Conservation (phyloP, 92 coral and sea anemone genomes). For the Anthopleura xanthogrammica region DNA sequence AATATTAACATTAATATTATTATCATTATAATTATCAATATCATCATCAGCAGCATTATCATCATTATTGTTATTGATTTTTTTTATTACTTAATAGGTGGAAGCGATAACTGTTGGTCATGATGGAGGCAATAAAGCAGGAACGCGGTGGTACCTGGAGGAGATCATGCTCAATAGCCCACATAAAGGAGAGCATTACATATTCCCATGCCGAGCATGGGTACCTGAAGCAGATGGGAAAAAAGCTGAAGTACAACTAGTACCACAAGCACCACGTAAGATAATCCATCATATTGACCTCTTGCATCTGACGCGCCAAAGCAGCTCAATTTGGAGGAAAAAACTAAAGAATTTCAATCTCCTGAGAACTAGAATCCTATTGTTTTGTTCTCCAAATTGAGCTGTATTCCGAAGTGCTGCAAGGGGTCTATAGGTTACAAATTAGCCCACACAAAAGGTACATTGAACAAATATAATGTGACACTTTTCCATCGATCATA, state of each 20-base stretch:
- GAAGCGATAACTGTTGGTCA: constrained; percentile 91
- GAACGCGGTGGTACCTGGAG: constrained; percentile 92
- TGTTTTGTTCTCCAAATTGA: no score
- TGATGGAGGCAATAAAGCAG: constrained; percentile 78
- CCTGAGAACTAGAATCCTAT: no score
- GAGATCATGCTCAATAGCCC: constrained; percentile 92
- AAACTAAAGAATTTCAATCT: no score
- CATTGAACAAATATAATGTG: no score
- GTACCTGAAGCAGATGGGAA: constrained; percentile 74
- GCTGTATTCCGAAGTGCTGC: no score
- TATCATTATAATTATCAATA: not conserved
- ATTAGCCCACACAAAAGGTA: no score
- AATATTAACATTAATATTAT: not conserved
- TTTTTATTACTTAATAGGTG: constrained; percentile 45
- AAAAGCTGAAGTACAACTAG: constrained; percentile 69
- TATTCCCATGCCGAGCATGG: constrained; percentile 93
- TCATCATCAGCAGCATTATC: not conserved
- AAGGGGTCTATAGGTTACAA: no score
- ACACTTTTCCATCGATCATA: no score
- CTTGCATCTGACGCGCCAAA: no score
- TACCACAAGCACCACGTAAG: constrained; percentile 66
- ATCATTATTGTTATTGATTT: not conserved
- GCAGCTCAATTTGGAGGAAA: no score
- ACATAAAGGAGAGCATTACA: constrained; percentile 88
- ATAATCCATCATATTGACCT: not conserved